phyloP scores from a whole-genome alignment of 2,888 invertebrate species.

The Leucophenga maculata region DNA sequence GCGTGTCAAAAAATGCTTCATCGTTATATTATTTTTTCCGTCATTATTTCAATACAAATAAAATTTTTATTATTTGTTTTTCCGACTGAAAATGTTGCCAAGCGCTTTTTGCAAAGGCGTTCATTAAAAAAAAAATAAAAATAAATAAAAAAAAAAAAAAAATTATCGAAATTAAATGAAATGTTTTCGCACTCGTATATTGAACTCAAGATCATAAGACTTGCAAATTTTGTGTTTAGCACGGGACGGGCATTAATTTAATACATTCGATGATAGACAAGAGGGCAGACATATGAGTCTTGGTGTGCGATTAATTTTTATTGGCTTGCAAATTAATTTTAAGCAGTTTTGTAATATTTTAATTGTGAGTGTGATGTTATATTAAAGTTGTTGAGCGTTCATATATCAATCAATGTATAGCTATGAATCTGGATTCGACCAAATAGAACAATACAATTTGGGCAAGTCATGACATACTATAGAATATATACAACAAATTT shows the following conservation, averaged over 20 bases:
- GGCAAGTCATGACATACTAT: no score
- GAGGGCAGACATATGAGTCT: background rate
- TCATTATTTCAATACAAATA: constrained; percentile 8
- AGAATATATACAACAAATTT: no score
- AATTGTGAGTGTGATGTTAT: no score
- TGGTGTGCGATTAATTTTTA: background rate
- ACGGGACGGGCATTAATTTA: background rate
- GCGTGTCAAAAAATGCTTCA: constrained; percentile 1
- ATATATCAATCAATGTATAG: no score
- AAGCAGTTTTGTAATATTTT: no score
- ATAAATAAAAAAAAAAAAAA: constrained; percentile 14
- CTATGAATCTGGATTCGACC: no score
- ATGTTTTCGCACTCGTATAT: constrained; percentile 12
- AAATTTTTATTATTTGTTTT: background rate
- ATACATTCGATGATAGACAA: no score
- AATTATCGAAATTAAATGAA: constrained; percentile 2
- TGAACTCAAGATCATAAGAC: constrained; percentile 26
- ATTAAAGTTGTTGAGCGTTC: no score
- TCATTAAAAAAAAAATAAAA: background rate
- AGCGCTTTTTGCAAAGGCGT: background rate
- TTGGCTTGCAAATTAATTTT: no score
- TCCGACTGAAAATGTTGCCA: constrained; percentile 8
- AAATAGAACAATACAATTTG: no score
- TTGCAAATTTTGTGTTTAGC: constrained; percentile 11
- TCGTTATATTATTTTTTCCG: constrained; percentile 15